Base-by-base conservation (phyloP, 2,888 invertebrate species). In the Volucella bombylans region DNA sequence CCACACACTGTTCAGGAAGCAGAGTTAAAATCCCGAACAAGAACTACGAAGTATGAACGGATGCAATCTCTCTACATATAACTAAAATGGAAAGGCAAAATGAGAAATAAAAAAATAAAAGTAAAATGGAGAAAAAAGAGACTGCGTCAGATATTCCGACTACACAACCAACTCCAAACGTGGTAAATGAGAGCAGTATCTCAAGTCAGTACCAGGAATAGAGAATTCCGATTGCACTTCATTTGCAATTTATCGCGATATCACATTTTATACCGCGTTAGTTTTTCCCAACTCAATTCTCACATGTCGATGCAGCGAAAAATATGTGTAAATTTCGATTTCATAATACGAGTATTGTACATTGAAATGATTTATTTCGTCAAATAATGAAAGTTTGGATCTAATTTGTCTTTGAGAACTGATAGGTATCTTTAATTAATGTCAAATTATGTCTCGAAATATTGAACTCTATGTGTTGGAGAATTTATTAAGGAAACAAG, bases 341-440 rank as follows among this genome's bases (percentile, higher is more conserved):
- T 81, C 31, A 71, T 71, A 69, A n/a, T n/a, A n/a, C n/a, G n/a
- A n/a, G n/a, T n/a, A n/a, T n/a, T n/a, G 52, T 69, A 71, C 76
- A 76, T 76, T 82, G 65, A 65, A 82, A 82, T 76, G 76, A 82
- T 82, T 76, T 82, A 82, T 82, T 65, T 82, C 45, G 23, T 18
- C 55, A 62, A 81, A 69, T 69, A 81, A 69, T 74, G 74, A 45
- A 69, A 31, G 64, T 64, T 67, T 74, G 74, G 74, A 73, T 54
- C 64, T 23, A 14, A 45, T 64, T 55, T 47, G 47, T 41, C 15
- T 15, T 43, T 18, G 12, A 11, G 43, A 59, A 71, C 69, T 76
- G 76, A 76, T 65, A n/a, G 52, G 18, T 6, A 31, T 31, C 39
- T 15, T 31, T 52, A 59, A 76, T 54, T 71, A 65, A 59, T 82